phyloP scores from a whole-genome alignment of 37 sponge, comb jelly and placozoan genomes.

The Petrosia ficiformis region DNA sequence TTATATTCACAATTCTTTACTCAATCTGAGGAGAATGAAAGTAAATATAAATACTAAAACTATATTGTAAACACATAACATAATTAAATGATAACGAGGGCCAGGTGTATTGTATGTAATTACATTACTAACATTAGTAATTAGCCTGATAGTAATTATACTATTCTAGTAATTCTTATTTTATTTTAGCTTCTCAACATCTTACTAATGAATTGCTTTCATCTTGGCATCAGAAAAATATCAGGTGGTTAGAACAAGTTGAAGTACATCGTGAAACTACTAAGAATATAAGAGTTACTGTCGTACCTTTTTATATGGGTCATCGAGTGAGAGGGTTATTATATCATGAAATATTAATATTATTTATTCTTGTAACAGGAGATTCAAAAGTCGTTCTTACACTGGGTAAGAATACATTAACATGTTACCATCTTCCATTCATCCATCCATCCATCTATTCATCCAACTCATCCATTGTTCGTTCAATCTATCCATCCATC shows the following conservation, averaged over 20 bases:
- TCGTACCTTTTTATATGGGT: conserved; percentile 96
- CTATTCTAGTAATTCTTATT: background rate
- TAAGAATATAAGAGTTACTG: conserved; percentile 79
- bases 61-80: no score
- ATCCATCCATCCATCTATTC: no score
- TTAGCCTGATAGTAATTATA: background rate
- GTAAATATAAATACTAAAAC: background rate
- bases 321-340: conserved; percentile 23
- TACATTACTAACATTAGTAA: no score
- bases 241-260: conserved; percentile 75
- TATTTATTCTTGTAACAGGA: background rate
- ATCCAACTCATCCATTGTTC: no score
- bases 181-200: background rate
- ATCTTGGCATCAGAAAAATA: conserved; percentile 46
- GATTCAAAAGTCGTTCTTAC: background rate
- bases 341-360: background rate
- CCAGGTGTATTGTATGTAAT: no score
- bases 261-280: conserved; percentile 91
- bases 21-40: background rate
- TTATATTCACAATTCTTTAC: conserved; percentile 82
- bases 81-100: no score
- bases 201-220: background rate
- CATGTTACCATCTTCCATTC: background rate
- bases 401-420: background rate
- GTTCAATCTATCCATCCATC: no score